These are phyloP conservation scores for Champsocephalus gunnari DNA, from an alignment of 2,797 vertebrate species.

Conservation along the genomic window DNA sequence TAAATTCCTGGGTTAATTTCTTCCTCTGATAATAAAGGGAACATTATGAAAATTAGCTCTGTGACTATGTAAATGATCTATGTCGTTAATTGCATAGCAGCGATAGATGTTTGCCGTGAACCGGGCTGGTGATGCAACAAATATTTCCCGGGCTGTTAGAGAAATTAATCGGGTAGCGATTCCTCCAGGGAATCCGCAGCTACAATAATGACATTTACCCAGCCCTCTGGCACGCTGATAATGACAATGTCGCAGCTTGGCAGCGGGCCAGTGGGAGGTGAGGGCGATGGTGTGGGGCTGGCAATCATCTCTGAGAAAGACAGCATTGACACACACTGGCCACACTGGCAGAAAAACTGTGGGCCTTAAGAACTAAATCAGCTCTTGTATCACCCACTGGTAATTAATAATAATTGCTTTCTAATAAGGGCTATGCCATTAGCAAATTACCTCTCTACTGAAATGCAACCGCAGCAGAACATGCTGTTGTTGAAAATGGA, in stretches of 20 bases:
- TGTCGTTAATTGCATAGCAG: slow-evolving; percentile 94
- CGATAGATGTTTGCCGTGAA: slow-evolving; percentile 84
- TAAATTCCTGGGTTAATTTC: slow-evolving; percentile 99
- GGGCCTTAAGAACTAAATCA: slow-evolving; percentile 76
- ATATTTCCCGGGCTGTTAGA: slow-evolving; percentile 86
- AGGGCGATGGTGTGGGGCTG: slow-evolving; percentile 72
- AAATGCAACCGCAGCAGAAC: slow-evolving; percentile 73
- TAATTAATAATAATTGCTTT: slow-evolving; percentile 85
- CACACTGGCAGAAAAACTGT: slow-evolving; percentile 64
- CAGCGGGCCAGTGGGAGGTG: slow-evolving; percentile 80
- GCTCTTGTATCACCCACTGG: slow-evolving; percentile 74
- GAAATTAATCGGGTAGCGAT: slow-evolving; percentile 83
- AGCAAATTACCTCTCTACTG: slow-evolving; percentile 80
- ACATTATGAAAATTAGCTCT: slow-evolving; percentile 99
- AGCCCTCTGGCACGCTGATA: slow-evolving; percentile 83
- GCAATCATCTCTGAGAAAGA: slow-evolving; percentile 76
- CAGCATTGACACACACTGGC: slow-evolving; percentile 55
- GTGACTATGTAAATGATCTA: slow-evolving; percentile 98
- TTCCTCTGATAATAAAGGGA: slow-evolving; percentile 99
- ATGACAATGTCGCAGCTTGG: slow-evolving; percentile 81
- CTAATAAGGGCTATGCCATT: slow-evolving; percentile 82
- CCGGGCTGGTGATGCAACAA: slow-evolving; percentile 82
- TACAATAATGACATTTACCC: slow-evolving; percentile 85
- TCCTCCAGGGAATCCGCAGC: slow-evolving; percentile 68
- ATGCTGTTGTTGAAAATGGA: slow-evolving; percentile 68